Evolutionary conservation across 2,888 invertebrate species (phyloP).

Genomic region (Drosophila maculinotata): DNA sequence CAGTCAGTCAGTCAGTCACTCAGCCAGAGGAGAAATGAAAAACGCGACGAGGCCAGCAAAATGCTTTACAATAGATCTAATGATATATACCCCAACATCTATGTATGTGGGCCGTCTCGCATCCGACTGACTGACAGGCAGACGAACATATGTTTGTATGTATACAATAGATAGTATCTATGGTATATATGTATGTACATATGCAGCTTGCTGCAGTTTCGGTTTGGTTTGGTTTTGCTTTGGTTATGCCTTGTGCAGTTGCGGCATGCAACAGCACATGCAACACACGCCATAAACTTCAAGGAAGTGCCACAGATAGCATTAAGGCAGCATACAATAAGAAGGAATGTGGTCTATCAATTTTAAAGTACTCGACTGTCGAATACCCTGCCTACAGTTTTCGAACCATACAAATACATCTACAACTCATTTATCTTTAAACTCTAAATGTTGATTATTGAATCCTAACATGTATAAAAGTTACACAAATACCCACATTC

Average conservation of each 20-base stretch:
- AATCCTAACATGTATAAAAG: too few relatives aligned
- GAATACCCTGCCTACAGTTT: conserved; percentile 14
- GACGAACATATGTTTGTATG: conserved; percentile 17
- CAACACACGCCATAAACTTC: conserved; percentile 68
- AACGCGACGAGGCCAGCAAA: conserved; percentile 74
- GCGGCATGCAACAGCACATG: conserved; percentile 65
- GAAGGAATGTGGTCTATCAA: conserved; percentile 9
- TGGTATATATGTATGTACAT: neutral
- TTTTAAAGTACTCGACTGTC: neutral
- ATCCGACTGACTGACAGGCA: conserved; percentile 38
- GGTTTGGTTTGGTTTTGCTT: conserved; percentile 16
- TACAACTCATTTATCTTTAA: too few relatives aligned
- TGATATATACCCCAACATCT: conserved; percentile 29
- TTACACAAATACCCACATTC: too few relatives aligned
- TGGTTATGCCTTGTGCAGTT: conserved; percentile 60
- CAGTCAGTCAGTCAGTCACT: conserved; percentile 31
- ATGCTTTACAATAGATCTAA: conserved; percentile 47
- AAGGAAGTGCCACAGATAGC: conserved; percentile 67
- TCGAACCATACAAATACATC: too few relatives aligned
- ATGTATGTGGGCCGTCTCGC: conserved; percentile 57
- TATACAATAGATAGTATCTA: too few relatives aligned
- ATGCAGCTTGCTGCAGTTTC: conserved; percentile 13
- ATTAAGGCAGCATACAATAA: conserved; percentile 15
- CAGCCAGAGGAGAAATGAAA: conserved; percentile 76
- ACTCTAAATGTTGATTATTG: too few relatives aligned